Evolutionary conservation across 2,797 vertebrate species (phyloP), one percentile per base, ranked within the genome.

Genomic region (Gymnothorax javanicus): DNA sequence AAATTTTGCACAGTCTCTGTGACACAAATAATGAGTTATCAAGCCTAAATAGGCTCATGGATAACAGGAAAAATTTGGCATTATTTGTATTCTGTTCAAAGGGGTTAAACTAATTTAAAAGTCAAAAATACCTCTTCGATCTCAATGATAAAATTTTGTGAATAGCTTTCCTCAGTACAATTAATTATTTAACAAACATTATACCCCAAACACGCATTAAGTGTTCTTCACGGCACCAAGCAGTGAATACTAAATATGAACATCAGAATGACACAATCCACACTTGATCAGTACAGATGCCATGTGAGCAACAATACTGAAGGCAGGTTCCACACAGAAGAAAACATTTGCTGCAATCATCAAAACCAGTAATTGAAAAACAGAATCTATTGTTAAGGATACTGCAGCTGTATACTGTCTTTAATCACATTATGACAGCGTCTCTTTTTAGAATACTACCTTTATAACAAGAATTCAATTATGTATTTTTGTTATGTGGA

Each of bases 171-270:
- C 17, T 54, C 20, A 81, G 52, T 81, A n/a, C 50, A 81, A 2
- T 54, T 6, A 54, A 54, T 54, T 81, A 77, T 85, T 93, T 92
- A 94, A 93, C 94, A 96, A 94, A 95, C 95, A 94, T 93, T 82
- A 89, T 92, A 90, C 90, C 91, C 91, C 93, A 91, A 94, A 92
- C 90, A 27, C 93, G 94, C 94, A 93, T 93, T 93, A 89, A 90
- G 90, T 89, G 91, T 90, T 88, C 89, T 92, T 94, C 94, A 91
- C 94, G 94, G 94, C 94, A 93, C 92, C 94, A 43, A 93, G 90
- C 91, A 91, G 90, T 92, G 91, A 89, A 91, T 91, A 92, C 90
- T 89, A 90, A 93, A 89, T 91, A 92, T 87, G 89, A 86, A 90
- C 82, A 91, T 90, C 92, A 92, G 91, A 94, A 92, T 91, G 87